A percentile compares a stretch with the other conserved stretches of the same genome.
These are phyloP conservation scores for Drosophila dives DNA, from an alignment of 2,888 invertebrate species.

Conservation along the genomic window DNA sequence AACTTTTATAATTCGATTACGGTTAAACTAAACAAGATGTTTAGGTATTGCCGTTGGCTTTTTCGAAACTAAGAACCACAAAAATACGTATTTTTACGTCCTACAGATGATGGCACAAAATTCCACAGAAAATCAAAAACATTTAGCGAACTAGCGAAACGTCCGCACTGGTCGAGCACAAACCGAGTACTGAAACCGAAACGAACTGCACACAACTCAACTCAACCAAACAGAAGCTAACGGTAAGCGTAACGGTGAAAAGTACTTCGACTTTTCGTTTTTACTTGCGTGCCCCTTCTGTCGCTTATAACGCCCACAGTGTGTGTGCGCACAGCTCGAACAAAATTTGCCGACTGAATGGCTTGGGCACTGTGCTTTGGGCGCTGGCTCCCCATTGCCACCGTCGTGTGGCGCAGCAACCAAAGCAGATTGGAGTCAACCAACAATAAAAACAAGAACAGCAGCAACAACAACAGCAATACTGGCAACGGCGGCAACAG, in stretches of 20 bases:
- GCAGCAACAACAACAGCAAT: slow-evolving; percentile 41
- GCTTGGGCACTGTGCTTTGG: slow-evolving; percentile 26
- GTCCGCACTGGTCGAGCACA: slow-evolving; percentile 61
- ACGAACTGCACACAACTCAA: slow-evolving; percentile 28
- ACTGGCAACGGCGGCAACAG: slow-evolving; percentile 57
- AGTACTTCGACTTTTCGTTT: slow-evolving; percentile 69
- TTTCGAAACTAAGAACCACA: slow-evolving; percentile 21
- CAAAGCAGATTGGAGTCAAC: slow-evolving; percentile 82
- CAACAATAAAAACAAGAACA: slow-evolving; percentile 80
- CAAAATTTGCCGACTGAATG: slow-evolving; percentile 76
- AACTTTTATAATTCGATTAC: slow-evolving; percentile 18
- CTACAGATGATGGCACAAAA: slow-evolving; percentile 2
- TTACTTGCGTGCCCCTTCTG: slow-evolving; percentile 44
- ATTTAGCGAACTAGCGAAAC: slow-evolving; percentile 14
- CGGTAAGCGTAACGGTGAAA: slow-evolving; percentile 58
- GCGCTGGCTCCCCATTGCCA: slow-evolving; percentile 31
- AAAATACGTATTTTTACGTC: slow-evolving; percentile 54
- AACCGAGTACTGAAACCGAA: slow-evolving; percentile 60
- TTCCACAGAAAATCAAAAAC: neutral
- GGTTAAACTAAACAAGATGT: slow-evolving; percentile 6
- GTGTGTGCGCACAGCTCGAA: slow-evolving; percentile 58
- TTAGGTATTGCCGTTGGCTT: slow-evolving; percentile 33
- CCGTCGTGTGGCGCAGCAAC: slow-evolving; percentile 78
- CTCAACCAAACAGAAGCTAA: slow-evolving; percentile 45
- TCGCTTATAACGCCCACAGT: slow-evolving; percentile 50